Conservation (phyloP, 2,113 vertebrate species). For the Tursiops truncatus region DNA sequence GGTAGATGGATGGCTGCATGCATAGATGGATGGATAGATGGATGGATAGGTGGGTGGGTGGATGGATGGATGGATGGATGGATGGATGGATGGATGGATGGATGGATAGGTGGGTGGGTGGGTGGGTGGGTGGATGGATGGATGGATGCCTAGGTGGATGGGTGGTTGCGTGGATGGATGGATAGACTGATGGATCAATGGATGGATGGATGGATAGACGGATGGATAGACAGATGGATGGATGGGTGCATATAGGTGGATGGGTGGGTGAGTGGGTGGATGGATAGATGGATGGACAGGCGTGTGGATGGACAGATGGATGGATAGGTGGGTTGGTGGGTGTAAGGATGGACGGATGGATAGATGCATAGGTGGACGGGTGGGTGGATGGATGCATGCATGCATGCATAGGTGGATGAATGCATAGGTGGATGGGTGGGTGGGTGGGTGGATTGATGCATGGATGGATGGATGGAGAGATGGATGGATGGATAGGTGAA, state of each 20-base stretch:
- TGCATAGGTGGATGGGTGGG: too few relatives aligned
- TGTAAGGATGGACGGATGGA: not conserved
- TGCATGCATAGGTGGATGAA: too few relatives aligned
- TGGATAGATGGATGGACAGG: not conserved
- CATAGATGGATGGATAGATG: too few relatives aligned
- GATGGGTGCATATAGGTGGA: not conserved
- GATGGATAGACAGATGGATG: fast-evolving
- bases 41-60: not conserved
- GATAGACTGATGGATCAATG: not conserved
- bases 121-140: not conserved
- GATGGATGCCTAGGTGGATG: too few relatives aligned
- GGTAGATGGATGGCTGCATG: too few relatives aligned
- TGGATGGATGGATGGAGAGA: not conserved
- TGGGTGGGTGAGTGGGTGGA: too few relatives aligned
- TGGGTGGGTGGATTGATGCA: not conserved
- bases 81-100: not conserved
- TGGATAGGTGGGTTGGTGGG: too few relatives aligned
- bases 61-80: too few relatives aligned
- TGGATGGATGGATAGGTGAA: too few relatives aligned
- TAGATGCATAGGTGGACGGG: too few relatives aligned
- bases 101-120: too few relatives aligned
- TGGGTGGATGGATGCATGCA: not conserved
- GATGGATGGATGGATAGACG: not conserved
- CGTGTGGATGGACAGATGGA: not conserved
- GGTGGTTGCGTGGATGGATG: too few relatives aligned